Conservation (phyloP, 2,113 vertebrate genomes). For the Reinhardtius hippoglossoides region DNA sequence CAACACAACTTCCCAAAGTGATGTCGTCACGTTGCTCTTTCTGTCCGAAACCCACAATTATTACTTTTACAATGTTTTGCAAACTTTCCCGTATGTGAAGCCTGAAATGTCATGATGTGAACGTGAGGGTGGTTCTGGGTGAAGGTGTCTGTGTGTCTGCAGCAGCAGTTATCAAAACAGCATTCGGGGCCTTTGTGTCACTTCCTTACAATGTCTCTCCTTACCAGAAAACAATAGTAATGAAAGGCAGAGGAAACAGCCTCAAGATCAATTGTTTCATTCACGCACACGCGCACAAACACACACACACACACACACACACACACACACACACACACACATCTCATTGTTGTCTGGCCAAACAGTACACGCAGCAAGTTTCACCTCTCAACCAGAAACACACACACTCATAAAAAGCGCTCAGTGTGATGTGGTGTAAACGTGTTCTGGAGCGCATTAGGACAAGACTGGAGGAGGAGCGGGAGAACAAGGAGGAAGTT, state of each 20-base stretch:
- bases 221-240: constrained; percentile 42
- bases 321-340: constrained; percentile 48
- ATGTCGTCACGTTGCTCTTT: no score
- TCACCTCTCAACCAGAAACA: constrained; percentile 53
- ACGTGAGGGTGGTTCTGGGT: constrained; percentile 5
- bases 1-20: no score
- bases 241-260: constrained; percentile 67
- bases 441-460: constrained; percentile 75
- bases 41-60: not conserved
- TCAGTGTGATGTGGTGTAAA: constrained; percentile 57
- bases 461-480: constrained; percentile 36
- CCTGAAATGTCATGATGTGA: not conserved
- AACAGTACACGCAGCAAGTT: constrained; percentile 39
- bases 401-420: constrained; percentile 31
- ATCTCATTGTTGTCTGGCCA: constrained; percentile 68
- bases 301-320: constrained; percentile 23
- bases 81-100: not conserved
- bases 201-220: constrained; percentile 51
- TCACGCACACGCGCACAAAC: constrained; percentile 43
- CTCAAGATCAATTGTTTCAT: constrained; percentile 39
- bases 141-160: constrained; percentile 2
- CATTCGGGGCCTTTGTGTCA: constrained; percentile 45
- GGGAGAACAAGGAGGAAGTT: constrained; percentile 46
- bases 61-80: no score
- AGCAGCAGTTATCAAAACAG: constrained; percentile 24